These are phyloP conservation scores for Taeniopygia guttata DNA, from an alignment of 2,797 vertebrate genomes.

Conservation along the genomic window DNA sequence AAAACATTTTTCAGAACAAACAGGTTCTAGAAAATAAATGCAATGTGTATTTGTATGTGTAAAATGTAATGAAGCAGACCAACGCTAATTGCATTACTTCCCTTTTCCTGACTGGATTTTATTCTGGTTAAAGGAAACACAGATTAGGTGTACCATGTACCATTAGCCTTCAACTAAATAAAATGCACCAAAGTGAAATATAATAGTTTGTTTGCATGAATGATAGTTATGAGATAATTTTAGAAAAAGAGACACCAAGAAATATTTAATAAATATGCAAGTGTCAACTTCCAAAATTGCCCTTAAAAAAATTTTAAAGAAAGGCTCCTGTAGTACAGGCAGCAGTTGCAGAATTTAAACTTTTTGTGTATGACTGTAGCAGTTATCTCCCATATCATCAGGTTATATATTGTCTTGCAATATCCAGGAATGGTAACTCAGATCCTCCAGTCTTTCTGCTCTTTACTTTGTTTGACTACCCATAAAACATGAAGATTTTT, in stretches of 20 bases:
- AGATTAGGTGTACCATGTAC: neutral
- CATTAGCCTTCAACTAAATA: neutral
- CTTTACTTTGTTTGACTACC: neutral
- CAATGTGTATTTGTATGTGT: neutral
- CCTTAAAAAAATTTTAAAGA: neutral
- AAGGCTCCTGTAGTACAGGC: neutral
- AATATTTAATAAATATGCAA: neutral
- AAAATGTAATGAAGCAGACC: neutral
- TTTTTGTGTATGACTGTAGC: neutral
- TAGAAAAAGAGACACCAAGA: neutral
- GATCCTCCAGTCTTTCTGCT: neutral
- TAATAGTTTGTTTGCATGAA: neutral
- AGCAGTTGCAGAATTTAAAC: neutral
- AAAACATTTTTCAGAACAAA: constrained; percentile 1
- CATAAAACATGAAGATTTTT: constrained; percentile 4
- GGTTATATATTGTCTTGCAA: neutral
- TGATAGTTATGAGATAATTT: neutral
- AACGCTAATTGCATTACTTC: neutral
- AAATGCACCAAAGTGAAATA: neutral
- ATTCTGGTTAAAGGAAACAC: neutral
- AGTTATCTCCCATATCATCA: neutral
- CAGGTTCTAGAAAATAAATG: neutral
- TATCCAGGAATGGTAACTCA: neutral
- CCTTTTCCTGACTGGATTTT: neutral
- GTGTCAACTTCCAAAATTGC: neutral